Base-by-base conservation (phyloP, 2,113 vertebrate species). In the Perca schrenkii region DNA sequence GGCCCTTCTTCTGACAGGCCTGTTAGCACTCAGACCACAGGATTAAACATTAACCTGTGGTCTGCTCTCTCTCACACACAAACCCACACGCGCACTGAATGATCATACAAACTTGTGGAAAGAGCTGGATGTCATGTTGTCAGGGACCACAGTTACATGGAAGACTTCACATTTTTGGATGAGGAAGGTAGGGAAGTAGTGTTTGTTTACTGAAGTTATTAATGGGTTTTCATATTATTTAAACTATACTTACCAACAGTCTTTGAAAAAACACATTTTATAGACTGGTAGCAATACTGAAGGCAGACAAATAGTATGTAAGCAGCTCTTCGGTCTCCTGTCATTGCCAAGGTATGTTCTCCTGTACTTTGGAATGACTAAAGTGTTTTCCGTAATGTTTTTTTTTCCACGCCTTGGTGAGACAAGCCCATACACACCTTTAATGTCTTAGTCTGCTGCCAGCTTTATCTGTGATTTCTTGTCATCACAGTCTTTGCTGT, bases 41-140 rank as follows among this genome's bases (percentile, higher is more conserved):
- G 81, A 82, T 94, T 92, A 92, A 91, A 88, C 78, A 94, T 94
- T 93, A 93, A 93, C 88, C 52, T 67, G 58, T 21, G 25, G 34
- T 34, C 58, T 6, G 7, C 62, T 66, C 57, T 65, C 36, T 60
- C 34, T 57, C 49, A 53, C 8, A 68, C 57, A 65, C 21, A 72
- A 40, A 21, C 58, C 53, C n/a, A 64, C 46, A 82, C 73, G 85
- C 60, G 82, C 54, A 54, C 28, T 68, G 47, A 73, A 74, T 75
- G 46, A 53, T 79, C 58, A 73, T 57, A 40, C 53, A 63, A 58
- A 56, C 71, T 79, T 21, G 40, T 78, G 31, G 53, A 74, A 63
- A 69, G 69, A 58, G 54, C 58, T 84, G 34, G 40, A 71, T 80
- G 62, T 73, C 72, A 61, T 80, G 47, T 74, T 82, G 64, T 78